phyloP scores from a whole-genome alignment of 2,888 invertebrate genomes.

The Drosophila niveifrons region DNA sequence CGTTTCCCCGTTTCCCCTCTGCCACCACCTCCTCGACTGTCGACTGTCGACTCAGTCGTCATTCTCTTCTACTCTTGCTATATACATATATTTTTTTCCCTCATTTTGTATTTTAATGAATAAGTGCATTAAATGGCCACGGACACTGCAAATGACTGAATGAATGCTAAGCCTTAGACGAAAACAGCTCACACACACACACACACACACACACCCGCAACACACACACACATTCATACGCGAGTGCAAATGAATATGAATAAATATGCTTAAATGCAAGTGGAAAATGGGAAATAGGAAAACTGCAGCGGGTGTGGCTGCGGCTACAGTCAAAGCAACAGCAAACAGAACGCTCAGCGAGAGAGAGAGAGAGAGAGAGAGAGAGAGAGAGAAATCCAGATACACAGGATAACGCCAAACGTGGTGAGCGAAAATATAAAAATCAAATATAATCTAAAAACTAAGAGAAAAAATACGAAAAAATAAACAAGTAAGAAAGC shows the following conservation, averaged over 20 bases:
- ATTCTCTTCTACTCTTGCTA: background rate
- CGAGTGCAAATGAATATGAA: conserved; percentile 44
- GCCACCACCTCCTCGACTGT: background rate
- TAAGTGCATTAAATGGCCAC: conserved; percentile 80
- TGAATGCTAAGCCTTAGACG: conserved; percentile 66
- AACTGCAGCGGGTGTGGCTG: conserved; percentile 7
- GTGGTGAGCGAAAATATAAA: background rate
- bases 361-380: background rate
- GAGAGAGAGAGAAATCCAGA: background rate
- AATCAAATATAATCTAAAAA: background rate
- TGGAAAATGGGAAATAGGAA: conserved; percentile 14
- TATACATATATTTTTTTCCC: conserved; percentile 19
- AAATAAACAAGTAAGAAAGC: too few relatives aligned
- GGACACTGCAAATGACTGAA: conserved; percentile 75
- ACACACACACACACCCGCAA: background rate
- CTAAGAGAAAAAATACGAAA: too few relatives aligned
- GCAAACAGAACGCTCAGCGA: background rate
- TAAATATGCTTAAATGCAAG: conserved; percentile 44
- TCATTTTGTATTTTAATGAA: conserved; percentile 72
- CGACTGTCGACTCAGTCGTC: background rate
- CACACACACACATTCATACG: conserved; percentile 1
- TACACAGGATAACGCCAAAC: background rate
- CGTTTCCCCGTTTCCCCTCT: background rate
- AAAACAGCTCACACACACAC: conserved; percentile 28
- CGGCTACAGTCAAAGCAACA: conserved; percentile 7